Conservation (phyloP, 2,888 invertebrate genomes). For the Agriotes lineatus region DNA sequence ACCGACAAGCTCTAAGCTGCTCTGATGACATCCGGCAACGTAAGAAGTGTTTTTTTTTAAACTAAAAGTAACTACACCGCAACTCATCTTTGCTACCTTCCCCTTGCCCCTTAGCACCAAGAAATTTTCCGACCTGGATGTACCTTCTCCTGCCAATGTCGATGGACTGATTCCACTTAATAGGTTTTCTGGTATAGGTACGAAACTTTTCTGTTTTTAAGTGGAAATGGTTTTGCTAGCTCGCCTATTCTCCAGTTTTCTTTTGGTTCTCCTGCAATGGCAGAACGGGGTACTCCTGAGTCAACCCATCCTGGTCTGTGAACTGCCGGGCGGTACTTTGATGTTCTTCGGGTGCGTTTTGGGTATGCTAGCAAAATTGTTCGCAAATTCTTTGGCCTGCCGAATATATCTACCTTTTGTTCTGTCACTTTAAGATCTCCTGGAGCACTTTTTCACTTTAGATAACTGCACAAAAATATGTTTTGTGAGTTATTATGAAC, state of each 20-base stretch:
- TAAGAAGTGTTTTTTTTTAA: no score
- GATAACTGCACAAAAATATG: no score
- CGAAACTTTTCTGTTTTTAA: constrained; percentile 26
- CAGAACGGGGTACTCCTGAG: constrained; percentile 1
- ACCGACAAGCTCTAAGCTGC: no score
- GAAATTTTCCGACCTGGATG: constrained; percentile 41
- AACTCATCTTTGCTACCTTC: no score
- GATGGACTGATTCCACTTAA: constrained; percentile 34
- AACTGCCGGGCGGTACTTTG: constrained; percentile 16
- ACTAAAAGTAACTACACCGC: no score
- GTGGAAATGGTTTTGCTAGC: constrained; percentile 46
- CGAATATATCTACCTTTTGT: background rate
- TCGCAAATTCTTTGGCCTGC: constrained; percentile 17
- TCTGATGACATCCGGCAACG: no score
- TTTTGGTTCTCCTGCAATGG: constrained; percentile 7
- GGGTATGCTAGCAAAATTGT: constrained; percentile 29
- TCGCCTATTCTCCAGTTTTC: constrained; percentile 50
- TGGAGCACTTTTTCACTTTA: no score
- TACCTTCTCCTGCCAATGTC: constrained; percentile 30
- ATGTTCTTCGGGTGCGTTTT: background rate
- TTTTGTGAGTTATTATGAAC: no score
- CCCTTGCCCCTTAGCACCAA: no score
- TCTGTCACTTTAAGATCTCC: no score
- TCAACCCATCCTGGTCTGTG: constrained; percentile 16
- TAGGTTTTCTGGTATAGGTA: constrained; percentile 10